Base-by-base conservation (phyloP, 2,888 invertebrate genomes). In the Congeria kusceri region DNA sequence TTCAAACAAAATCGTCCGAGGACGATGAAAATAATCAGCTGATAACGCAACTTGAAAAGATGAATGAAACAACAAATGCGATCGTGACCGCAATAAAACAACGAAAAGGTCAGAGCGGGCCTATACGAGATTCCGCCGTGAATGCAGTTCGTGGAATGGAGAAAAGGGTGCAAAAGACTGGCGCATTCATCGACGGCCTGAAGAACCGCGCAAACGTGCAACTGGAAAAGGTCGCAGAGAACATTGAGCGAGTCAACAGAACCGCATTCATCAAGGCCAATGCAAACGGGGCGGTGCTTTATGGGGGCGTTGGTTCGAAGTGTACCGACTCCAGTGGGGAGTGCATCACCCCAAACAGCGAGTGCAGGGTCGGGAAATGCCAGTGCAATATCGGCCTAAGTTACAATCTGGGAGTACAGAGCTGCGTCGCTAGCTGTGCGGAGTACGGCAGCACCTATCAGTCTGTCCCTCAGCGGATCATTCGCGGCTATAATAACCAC, bases 351-450 rank as follows among this genome's bases (percentile, higher is more conserved):
- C 62, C 47, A 4, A 20, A 67, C 0, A 82, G 76, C 32, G 82
- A 76, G 56, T 82, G 82, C 65, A 56, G 82, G 9, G 66, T 32
- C 15, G 69, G 63, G 18, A 76, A 68, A 53, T 82, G 82, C 28
- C 82, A 82, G 58, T 82, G 82, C 47, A 18, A 56, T 4, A 47
- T 72, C 15, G 82, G 82, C 0, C 70, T 76, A 18, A 79, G 82
- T 58, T 82, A 76, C 32, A 44, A 76, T 56, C 44, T 53, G 18
- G 59, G 73, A 11, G 20, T 32, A 23, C 53, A 66, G 20, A 28
- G 58, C 9, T 82, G 82, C 32, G 70, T 56, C 3, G 49, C 56
- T 2, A 53, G 62, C 13, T 82, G 82, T 29, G 23, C 47, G 0
- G n/a, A 44, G 4, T 82, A 82, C 28, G 82, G 78, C 9, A 53